phyloP scores from a whole-genome alignment of 2,797 vertebrate genomes.

The Oophaga sylvatica region DNA sequence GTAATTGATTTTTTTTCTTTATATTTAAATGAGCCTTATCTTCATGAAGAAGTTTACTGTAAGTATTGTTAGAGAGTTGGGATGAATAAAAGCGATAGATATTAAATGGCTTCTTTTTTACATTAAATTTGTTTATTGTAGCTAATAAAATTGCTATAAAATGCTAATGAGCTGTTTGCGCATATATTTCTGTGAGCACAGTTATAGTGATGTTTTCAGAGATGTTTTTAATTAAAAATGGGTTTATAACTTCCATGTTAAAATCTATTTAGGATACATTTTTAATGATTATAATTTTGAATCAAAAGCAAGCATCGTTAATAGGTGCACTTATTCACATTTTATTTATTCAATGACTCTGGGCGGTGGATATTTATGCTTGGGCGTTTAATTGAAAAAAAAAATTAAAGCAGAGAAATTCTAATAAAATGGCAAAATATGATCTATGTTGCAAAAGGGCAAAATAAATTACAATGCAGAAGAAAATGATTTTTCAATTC shows the following conservation, averaged over 20 bases:
- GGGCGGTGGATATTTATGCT: constrained; percentile 40
- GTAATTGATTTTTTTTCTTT: constrained; percentile 24
- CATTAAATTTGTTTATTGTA: constrained; percentile 61
- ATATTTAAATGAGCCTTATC: constrained; percentile 40
- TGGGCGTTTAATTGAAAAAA: constrained; percentile 33
- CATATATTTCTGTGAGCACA: constrained; percentile 58
- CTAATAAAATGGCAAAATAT: constrained; percentile 42
- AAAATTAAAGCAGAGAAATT: background rate
- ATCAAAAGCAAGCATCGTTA: constrained; percentile 34
- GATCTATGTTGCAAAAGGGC: background rate
- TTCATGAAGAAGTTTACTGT: constrained; percentile 53
- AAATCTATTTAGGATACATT: constrained; percentile 56
- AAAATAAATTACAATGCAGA: constrained; percentile 23
- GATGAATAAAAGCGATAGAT: constrained; percentile 53
- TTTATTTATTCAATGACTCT: constrained; percentile 30
- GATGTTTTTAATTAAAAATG: constrained; percentile 58
- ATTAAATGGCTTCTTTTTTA: constrained; percentile 52
- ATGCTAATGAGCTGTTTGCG: constrained; percentile 58
- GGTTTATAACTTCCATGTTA: constrained; percentile 43
- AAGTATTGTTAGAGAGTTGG: constrained; percentile 42
- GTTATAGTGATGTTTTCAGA: constrained; percentile 50
- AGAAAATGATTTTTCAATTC: background rate
- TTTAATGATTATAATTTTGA: constrained; percentile 56
- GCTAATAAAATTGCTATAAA: constrained; percentile 61
- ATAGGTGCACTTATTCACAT: constrained; percentile 44